These are phyloP conservation scores for Brachirus orientalis DNA, from an alignment of 2,113 vertebrate species.

Conservation along the genomic window DNA sequence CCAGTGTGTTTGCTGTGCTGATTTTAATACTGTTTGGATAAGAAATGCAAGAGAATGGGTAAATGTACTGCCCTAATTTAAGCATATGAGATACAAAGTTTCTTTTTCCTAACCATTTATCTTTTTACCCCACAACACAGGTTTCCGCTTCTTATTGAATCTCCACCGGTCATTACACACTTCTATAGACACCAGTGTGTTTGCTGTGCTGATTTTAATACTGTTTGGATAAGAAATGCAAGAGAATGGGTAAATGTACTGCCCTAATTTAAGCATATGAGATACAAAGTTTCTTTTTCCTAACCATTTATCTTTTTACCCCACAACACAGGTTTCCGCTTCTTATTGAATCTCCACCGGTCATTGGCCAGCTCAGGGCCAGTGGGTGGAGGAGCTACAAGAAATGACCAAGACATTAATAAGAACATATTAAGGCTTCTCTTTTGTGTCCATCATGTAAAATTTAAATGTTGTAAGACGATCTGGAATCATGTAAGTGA, in stretches of 20 bases:
- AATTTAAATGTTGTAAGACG: not conserved
- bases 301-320: not conserved
- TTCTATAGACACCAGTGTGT: too few relatives aligned
- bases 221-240: too few relatives aligned
- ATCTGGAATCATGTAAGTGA: not conserved
- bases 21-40: too few relatives aligned
- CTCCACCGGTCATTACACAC: constrained; percentile 28
- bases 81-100: too few relatives aligned
- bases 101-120: too few relatives aligned
- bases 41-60: too few relatives aligned
- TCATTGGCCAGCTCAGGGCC: constrained; percentile 48
- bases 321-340: not conserved
- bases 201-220: too few relatives aligned
- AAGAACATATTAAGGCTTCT: not conserved
- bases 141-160: constrained; percentile 11
- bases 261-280: too few relatives aligned
- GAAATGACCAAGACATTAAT: not conserved
- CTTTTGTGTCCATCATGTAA: not conserved
- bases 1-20: too few relatives aligned
- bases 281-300: too few relatives aligned
- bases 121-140: not conserved
- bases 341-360: constrained; percentile 17
- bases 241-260: too few relatives aligned
- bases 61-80: too few relatives aligned
- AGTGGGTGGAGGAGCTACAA: constrained; percentile 41